Conservation (phyloP, 1,140 invertebrate genomes). For the Helicoverpa armigera region DNA sequence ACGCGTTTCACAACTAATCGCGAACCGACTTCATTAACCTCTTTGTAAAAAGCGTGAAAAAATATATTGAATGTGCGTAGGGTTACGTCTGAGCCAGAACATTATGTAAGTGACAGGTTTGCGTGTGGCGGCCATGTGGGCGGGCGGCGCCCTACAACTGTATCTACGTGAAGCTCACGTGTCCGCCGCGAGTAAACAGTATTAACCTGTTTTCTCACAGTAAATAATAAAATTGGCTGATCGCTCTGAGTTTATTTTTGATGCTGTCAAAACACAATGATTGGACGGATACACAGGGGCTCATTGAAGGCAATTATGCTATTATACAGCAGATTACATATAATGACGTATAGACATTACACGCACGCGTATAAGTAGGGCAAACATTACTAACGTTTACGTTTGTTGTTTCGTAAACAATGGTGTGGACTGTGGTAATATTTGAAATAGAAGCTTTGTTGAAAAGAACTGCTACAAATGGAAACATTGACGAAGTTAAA, state of each 20-base stretch:
- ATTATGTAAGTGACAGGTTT: constrained; percentile 62
- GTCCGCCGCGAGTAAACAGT: constrained; percentile 56
- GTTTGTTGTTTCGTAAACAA: constrained; percentile 38
- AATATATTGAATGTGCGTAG: constrained; percentile 53
- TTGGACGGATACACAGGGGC: constrained; percentile 30
- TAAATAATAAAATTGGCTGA: background rate
- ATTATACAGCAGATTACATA: constrained; percentile 43
- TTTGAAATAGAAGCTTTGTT: constrained; percentile 27
- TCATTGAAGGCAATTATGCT: constrained; percentile 34
- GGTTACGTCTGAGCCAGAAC: constrained; percentile 43
- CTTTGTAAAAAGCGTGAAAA: constrained; percentile 59
- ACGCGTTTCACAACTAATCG: constrained; percentile 77
- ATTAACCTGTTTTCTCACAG: constrained; percentile 55
- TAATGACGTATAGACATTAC: constrained; percentile 38
- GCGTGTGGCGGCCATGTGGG: constrained; percentile 59
- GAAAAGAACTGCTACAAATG: constrained; percentile 21
- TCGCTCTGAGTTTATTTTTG: constrained; percentile 6
- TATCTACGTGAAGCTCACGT: constrained; percentile 49
- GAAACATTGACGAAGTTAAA: constrained; percentile 6
- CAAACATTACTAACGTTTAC: constrained; percentile 34
- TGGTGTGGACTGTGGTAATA: constrained; percentile 8
- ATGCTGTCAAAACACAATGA: background rate
- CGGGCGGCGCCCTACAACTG: constrained; percentile 68
- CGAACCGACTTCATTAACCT: constrained; percentile 76
- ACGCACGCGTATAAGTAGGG: constrained; percentile 27